These are phyloP conservation scores for Mormyrops boulengeri DNA, from an alignment of 2,797 vertebrate species.

Conservation along the genomic window DNA sequence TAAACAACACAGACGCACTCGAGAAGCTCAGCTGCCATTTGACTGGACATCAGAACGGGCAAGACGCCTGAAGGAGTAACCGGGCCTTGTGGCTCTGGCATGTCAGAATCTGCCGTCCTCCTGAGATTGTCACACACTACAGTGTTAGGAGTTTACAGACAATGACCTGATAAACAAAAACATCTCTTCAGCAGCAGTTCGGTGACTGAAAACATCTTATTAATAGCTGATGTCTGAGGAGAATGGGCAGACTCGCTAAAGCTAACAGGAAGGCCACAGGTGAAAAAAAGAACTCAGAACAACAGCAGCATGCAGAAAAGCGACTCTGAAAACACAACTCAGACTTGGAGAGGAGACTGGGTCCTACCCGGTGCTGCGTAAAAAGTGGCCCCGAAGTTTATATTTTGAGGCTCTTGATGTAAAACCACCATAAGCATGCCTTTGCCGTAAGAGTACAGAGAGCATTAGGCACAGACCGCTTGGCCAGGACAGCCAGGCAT, in stretches of 20 bases:
- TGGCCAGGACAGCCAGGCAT: not conserved
- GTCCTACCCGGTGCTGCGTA: not conserved
- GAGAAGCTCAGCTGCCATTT: not conserved
- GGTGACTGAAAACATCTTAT: not conserved
- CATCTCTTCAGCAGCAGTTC: not conserved
- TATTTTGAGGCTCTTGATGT: not conserved
- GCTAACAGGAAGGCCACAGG: not conserved
- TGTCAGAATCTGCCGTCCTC: not conserved
- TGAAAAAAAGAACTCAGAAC: not conserved
- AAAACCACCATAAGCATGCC: not conserved
- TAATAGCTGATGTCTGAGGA: not conserved
- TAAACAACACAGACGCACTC: not conserved
- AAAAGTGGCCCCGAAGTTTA: not conserved
- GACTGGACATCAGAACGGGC: not conserved
- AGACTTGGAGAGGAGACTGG: not conserved
- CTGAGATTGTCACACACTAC: not conserved
- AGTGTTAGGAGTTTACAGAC: not conserved
- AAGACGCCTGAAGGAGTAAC: not conserved
- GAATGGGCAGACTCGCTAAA: not conserved
- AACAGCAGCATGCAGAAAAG: not conserved
- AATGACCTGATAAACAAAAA: not conserved
- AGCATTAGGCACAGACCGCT: not conserved
- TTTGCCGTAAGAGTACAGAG: not conserved
- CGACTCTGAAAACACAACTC: not conserved
- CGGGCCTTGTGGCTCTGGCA: not conserved